phyloP scores from a whole-genome alignment of 1,140 invertebrate species.

The Argopecten irradians region DNA sequence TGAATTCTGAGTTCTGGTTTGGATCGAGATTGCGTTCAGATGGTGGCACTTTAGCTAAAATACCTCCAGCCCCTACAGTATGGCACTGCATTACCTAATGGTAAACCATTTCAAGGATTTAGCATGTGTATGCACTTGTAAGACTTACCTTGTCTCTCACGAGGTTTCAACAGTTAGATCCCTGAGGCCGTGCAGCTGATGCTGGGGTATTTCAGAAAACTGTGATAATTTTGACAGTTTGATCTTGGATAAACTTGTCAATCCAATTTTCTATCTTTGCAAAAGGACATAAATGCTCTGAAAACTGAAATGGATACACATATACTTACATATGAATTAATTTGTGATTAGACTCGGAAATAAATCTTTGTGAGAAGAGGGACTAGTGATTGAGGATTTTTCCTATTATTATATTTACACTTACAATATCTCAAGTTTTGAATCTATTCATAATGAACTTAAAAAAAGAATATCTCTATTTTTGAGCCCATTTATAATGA shows the following conservation, averaged over 20 bases:
- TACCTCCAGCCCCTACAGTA: neutral
- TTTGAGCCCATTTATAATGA: too few species aligned
- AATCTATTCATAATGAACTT: too few species aligned
- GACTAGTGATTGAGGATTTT: too few species aligned
- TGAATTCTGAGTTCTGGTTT: too few species aligned
- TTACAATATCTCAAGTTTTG: too few species aligned
- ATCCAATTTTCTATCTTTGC: neutral
- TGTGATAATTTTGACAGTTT: neutral
- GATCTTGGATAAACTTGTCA: neutral
- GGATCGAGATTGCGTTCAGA: neutral
- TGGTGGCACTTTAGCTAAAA: neutral
- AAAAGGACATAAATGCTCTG: too few species aligned
- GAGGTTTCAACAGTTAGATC: neutral
- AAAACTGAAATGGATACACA: neutral
- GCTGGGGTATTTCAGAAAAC: neutral
- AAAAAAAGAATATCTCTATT: too few species aligned
- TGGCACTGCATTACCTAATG: neutral
- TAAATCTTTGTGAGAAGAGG: too few species aligned
- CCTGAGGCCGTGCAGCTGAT: neutral
- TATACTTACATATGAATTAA: too few species aligned
- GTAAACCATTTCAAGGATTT: neutral
- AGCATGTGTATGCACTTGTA: neutral
- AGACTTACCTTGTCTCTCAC: neutral
- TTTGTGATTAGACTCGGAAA: too few species aligned
- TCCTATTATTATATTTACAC: too few species aligned